A percentile compares a stretch with the other conserved stretches of the same genome.
These are phyloP conservation scores for Rhinoptilus africanus DNA, from an alignment of 2,113 vertebrate genomes.

Conservation along the genomic window DNA sequence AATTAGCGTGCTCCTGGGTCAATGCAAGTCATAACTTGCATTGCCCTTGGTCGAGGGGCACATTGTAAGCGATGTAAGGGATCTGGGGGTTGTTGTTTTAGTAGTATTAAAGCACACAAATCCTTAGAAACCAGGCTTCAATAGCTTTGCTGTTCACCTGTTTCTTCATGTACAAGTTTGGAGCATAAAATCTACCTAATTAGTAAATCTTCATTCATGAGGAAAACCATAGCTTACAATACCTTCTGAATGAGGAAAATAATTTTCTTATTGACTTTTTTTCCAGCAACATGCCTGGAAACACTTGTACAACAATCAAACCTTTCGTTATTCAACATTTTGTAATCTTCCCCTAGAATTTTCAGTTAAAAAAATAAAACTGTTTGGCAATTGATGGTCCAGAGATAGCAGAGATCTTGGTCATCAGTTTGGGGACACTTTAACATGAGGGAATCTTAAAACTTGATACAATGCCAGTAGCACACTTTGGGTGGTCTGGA, in stretches of 20 bases:
- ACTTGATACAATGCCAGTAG: neutral
- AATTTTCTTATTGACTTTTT: neutral
- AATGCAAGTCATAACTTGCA: neutral
- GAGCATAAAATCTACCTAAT: neutral
- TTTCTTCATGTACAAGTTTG: neutral
- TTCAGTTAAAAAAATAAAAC: neutral
- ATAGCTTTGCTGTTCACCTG: neutral
- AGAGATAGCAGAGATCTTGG: neutral
- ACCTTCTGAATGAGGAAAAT: neutral
- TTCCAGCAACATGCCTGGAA: neutral
- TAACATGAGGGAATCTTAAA: neutral
- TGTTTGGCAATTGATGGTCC: neutral
- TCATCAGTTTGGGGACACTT: neutral
- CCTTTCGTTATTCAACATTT: neutral
- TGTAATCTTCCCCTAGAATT: neutral
- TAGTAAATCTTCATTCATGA: neutral
- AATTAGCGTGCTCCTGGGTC: no score
- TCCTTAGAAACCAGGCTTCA: neutral
- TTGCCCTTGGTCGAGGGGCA: neutral
- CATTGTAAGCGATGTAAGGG: rapidly evolving
- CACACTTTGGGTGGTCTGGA: neutral
- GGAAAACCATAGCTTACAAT: neutral
- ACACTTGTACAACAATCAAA: neutral
- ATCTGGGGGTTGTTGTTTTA: neutral
- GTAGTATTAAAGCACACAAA: neutral